These are phyloP conservation scores for Sphenodon punctatus DNA, from an alignment of 2,797 vertebrate genomes.

Conservation along the genomic window DNA sequence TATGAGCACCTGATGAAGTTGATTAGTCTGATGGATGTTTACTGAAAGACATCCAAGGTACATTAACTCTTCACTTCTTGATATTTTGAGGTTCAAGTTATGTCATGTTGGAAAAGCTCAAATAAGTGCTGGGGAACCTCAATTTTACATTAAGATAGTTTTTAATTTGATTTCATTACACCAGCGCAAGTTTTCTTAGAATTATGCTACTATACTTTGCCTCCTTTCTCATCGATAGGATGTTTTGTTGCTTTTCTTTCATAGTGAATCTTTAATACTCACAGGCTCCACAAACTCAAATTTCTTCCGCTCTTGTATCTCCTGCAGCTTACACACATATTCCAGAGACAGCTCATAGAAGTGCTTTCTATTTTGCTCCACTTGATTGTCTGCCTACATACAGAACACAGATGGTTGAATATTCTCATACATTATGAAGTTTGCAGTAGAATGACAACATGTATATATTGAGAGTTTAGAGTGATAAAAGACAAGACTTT, in stretches of 20 bases:
- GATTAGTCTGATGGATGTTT: too few species aligned
- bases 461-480: not conserved
- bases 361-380: constrained; percentile 89
- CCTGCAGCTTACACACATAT: constrained; percentile 96
- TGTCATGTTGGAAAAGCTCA: too few species aligned
- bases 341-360: constrained; percentile 95
- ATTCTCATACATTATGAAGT: not conserved
- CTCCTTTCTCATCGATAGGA: not conserved
- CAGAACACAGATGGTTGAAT: constrained; percentile 29
- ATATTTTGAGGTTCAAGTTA: too few species aligned
- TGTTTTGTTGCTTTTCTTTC: fast-evolving
- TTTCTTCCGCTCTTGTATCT: constrained; percentile 98
- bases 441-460: not conserved
- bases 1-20: too few species aligned
- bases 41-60: too few species aligned
- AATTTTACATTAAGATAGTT: not conserved
- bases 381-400: constrained; percentile 88
- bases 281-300: constrained; percentile 99
- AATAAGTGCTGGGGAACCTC: too few species aligned
- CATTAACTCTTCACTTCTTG: too few species aligned
- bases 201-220: not conserved
- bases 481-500: not conserved
- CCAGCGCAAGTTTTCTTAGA: not conserved
- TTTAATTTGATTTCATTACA: not conserved
- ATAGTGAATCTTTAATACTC: constrained; percentile 72